phyloP scores from a whole-genome alignment of 1,140 invertebrate species.

The Parasteatoda tepidariorum region DNA sequence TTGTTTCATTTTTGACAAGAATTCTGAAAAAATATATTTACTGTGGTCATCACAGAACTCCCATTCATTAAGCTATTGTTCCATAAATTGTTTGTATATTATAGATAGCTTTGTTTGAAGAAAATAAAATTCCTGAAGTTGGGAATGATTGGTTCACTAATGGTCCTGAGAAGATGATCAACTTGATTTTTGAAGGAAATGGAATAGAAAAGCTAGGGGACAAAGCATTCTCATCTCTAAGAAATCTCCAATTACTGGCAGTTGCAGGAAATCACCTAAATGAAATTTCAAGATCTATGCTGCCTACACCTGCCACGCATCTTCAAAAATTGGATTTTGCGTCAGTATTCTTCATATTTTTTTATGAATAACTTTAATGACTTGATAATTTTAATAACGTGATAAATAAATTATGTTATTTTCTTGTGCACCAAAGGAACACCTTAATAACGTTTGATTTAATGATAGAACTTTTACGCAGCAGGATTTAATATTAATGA shows the following conservation, averaged over 20 bases:
- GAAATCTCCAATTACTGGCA: not conserved
- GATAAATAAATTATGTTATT: no score
- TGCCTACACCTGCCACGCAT: not conserved
- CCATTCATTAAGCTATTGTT: no score
- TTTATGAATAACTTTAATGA: no score
- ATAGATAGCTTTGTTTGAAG: slow-evolving; percentile 17
- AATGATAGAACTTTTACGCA: no score
- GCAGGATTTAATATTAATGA: no score
- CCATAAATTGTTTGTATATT: no score
- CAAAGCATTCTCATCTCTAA: slow-evolving; percentile 1
- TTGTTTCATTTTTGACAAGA: no score
- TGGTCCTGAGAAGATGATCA: not conserved
- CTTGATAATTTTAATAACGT: no score
- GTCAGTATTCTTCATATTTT: slow-evolving; percentile 4
- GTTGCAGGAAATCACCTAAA: slow-evolving; percentile 23
- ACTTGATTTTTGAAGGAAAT: slow-evolving; percentile 20
- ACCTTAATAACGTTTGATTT: no score
- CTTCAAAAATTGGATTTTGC: slow-evolving; percentile 1
- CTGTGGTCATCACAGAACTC: no score
- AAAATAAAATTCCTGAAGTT: slow-evolving; percentile 36
- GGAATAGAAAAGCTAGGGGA: slow-evolving; percentile 30
- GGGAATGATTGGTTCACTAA: slow-evolving; percentile 32
- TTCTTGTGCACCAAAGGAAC: no score
- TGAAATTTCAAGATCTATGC: slow-evolving; percentile 8
- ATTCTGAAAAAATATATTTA: no score